Evolutionary conservation across 1,140 invertebrate species (phyloP).

Genomic region (Drosophila dunni): DNA sequence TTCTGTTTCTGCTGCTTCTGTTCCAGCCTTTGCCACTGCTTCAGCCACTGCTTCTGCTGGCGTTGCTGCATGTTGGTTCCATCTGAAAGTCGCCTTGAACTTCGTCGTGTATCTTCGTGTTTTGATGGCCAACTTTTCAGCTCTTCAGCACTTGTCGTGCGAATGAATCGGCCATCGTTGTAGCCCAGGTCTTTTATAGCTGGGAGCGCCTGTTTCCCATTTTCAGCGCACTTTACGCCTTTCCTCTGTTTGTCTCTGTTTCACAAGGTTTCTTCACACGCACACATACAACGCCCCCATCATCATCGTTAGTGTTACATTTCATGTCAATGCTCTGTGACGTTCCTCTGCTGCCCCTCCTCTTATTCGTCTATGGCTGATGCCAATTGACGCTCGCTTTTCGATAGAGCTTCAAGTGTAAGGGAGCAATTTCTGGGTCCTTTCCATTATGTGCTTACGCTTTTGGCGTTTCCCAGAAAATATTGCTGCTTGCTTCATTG

Average conservation of each 20-base stretch:
- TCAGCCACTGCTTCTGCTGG: constrained; percentile 40
- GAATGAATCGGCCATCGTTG: constrained; percentile 62
- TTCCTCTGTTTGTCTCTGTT: constrained; percentile 33
- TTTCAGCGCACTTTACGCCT: constrained; percentile 61
- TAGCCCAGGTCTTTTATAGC: constrained; percentile 70
- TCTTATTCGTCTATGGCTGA: constrained; percentile 1
- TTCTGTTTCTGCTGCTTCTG: constrained; percentile 3
- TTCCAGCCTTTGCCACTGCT: neutral
- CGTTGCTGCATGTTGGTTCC: constrained; percentile 12
- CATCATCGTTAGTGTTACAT: constrained; percentile 52
- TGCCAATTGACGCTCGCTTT: constrained; percentile 46
- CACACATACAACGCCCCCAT: constrained; percentile 27
- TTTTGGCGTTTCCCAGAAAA: constrained; percentile 58
- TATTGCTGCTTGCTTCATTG: constrained; percentile 57
- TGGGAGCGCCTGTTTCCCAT: constrained; percentile 31
- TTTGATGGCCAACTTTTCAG: constrained; percentile 48
- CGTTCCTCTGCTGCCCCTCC: neutral
- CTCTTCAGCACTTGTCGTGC: constrained; percentile 40
- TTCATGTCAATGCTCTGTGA: constrained; percentile 44
- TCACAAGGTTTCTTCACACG: constrained; percentile 10
- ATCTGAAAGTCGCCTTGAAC: constrained; percentile 39
- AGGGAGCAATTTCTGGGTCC: constrained; percentile 37
- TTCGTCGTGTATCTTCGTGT: constrained; percentile 51
- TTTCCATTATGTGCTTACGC: constrained; percentile 34
- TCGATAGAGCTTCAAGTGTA: constrained; percentile 51